Evolutionary conservation across 2,113 vertebrate species (phyloP).

Genomic region (Sylvia atricapilla): DNA sequence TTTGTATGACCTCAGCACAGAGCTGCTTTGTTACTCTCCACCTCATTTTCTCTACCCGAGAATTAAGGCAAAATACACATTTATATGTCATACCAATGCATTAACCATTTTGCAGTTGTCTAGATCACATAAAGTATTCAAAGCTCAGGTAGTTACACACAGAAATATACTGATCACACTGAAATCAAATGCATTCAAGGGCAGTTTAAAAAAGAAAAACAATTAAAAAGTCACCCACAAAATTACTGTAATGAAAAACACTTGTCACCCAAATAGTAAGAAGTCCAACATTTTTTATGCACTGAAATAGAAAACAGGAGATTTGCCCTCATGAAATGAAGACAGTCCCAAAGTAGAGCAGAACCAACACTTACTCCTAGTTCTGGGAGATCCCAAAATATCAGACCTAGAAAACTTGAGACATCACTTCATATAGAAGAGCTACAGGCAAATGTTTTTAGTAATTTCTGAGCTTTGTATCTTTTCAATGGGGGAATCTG

Average conservation of each 20-base stretch:
- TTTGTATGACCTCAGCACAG: background rate
- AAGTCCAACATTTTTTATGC: background rate
- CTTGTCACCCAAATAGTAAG: background rate
- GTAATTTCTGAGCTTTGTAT: background rate
- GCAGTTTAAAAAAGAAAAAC: background rate
- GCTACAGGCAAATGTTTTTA: background rate
- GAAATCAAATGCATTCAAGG: background rate
- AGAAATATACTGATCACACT: background rate
- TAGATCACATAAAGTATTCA: background rate
- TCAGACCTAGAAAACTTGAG: slow-evolving; percentile 55
- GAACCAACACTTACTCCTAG: slow-evolving; percentile 40
- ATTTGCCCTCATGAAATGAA: background rate
- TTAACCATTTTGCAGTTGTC: background rate
- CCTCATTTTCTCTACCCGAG: background rate
- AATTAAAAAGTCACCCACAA: background rate
- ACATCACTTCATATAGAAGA: background rate
- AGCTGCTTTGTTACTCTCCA: background rate
- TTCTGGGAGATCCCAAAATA: slow-evolving; percentile 52
- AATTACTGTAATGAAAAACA: background rate
- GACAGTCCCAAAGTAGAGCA: slow-evolving; percentile 23
- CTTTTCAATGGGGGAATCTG: background rate
- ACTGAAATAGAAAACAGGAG: background rate
- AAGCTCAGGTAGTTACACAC: background rate
- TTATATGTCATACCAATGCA: background rate
- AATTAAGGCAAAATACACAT: background rate